These are phyloP conservation scores for Montipora capitata DNA, from an alignment of 92 coral and sea anemone genomes.

Conservation along the genomic window DNA sequence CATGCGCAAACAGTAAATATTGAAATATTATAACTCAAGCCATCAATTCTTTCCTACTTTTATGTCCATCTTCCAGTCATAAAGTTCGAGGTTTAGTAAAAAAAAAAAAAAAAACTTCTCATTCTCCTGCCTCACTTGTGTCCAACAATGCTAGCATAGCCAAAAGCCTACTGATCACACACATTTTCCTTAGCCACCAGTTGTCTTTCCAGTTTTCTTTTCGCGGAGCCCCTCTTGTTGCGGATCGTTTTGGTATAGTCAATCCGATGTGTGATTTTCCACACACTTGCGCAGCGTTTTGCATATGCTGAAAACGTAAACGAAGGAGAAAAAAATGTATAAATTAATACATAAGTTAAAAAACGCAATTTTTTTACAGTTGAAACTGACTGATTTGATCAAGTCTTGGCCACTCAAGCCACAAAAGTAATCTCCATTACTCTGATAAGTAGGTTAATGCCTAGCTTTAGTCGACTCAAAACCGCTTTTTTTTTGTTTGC, in stretches of 20 bases:
- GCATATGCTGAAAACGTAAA: conserved; percentile 41
- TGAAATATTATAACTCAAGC: conserved; percentile 2
- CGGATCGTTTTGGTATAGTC: conserved; percentile 33
- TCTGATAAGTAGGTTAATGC: no score
- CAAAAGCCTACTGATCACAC: background rate
- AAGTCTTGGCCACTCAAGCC: no score
- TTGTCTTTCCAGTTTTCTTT: conserved; percentile 11
- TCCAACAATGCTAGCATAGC: background rate
- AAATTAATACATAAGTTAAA: no score
- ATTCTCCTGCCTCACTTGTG: background rate
- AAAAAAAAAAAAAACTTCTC: no score
- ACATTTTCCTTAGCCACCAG: conserved; percentile 1
- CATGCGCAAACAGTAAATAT: background rate
- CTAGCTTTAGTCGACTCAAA: no score
- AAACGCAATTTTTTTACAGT: background rate
- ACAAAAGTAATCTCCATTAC: no score
- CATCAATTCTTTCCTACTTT: background rate
- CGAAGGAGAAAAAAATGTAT: background rate
- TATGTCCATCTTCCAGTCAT: no score
- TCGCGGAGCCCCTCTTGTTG: conserved; percentile 41
- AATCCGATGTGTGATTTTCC: conserved; percentile 27
- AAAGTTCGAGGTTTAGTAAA: no score
- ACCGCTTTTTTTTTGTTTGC: background rate
- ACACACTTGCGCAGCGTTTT: conserved; percentile 29
- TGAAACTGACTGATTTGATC: no score